Base-by-base conservation (phyloP, 1,140 invertebrate species). In the Augochlora pura region DNA sequence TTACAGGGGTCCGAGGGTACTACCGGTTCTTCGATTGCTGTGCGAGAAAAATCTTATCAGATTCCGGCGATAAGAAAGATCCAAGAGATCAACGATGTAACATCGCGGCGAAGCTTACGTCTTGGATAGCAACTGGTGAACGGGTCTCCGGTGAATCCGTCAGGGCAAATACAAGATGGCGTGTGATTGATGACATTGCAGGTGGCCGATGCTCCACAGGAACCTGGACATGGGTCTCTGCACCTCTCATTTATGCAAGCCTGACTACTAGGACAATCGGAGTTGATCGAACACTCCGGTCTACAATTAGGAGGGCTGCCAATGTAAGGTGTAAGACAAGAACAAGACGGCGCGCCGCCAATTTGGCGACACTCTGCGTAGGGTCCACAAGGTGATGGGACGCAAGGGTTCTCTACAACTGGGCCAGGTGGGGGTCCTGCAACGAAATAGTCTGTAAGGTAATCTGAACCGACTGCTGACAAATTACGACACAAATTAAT, bases 171-270 rank as follows among this genome's bases (percentile, higher is more conserved):
- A 80, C 94, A 94, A 14, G 91, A 90, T 9, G 93, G 92, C 63
- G 88, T 90, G 64, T 94, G 93, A 68, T 91, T 92, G 12, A 92
- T 87, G 16, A 93, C 91, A 71, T 78, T 88, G 77, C 93, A 93
- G n/a, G 64, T 46, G 5, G 64, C 70, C 85, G 80, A 18, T 90
- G 83, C 6, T 18, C 92, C 93, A 71, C 93, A 93, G 49, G 95
- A 94, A 70, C 95, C 95, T 83, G 94, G 93, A 86, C 96, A 96
- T 42, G 96, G 96, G 91, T 96, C 95, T 27, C 94, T 93, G 86
- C 96, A 97, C 91, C 94, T 96, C 84, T 95, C 93, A 90, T 94
- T 95, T 84, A 96, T 94, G 88, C 96, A 97, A 42, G 96, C 95
- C 94, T 93, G 86, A 66, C 95, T 95, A 80, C 94, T 93, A 38